Conservation (phyloP, 2,888 invertebrate species). For the Mamestra brassicae region DNA sequence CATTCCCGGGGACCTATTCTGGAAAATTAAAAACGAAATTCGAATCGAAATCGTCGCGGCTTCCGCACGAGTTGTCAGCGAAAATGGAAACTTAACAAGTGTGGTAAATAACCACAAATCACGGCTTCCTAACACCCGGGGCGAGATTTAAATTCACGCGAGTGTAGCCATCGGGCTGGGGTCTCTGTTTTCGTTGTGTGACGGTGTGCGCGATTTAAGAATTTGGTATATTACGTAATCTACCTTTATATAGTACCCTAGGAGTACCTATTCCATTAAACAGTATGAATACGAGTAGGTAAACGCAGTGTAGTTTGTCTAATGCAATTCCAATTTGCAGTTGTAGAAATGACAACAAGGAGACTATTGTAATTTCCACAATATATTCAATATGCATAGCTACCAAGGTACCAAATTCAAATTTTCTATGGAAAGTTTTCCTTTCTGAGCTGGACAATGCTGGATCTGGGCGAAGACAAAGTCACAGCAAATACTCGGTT, state of each 20-base stretch:
- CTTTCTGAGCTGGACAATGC: no score
- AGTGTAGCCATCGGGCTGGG: slow-evolving; percentile 78
- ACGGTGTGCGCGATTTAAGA: slow-evolving; percentile 18
- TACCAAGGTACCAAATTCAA: not conserved
- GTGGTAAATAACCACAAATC: slow-evolving; percentile 91
- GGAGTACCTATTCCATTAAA: not conserved
- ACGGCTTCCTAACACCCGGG: slow-evolving; percentile 87
- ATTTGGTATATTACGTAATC: not conserved
- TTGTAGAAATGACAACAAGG: not conserved
- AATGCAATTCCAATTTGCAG: not conserved
- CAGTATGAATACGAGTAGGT: not conserved
- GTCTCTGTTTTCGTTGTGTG: slow-evolving; percentile 65
- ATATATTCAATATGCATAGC: not conserved
- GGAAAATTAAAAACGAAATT: slow-evolving; percentile 88
- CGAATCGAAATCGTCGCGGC: slow-evolving; percentile 85
- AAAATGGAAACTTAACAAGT: slow-evolving; percentile 90
- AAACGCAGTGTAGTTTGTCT: no score
- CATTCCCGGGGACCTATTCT: slow-evolving; percentile 78
- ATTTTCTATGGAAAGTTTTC: no score
- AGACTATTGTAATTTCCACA: no score
- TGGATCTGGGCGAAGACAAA: no score
- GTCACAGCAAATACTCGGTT: no score
- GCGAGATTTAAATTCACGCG: slow-evolving; percentile 89
- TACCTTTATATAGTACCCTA: not conserved
- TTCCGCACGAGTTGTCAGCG: slow-evolving; percentile 85